phyloP scores from a whole-genome alignment of 1,140 invertebrate species.

The Brachionus calyciflorus region DNA sequence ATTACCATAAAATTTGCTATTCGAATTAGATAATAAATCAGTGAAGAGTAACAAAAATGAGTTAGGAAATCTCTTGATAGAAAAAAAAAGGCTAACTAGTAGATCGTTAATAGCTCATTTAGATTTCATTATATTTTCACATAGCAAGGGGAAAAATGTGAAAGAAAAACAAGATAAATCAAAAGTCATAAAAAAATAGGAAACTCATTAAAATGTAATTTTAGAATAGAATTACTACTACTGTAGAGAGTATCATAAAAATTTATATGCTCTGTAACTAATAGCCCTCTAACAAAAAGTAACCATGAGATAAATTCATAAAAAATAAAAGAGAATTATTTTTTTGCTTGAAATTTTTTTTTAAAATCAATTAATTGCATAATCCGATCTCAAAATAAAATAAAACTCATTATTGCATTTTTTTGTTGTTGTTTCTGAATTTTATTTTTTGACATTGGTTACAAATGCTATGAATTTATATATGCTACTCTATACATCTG shows the following conservation, averaged over 20 bases:
- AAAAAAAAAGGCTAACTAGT: too few relatives aligned
- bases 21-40: too few relatives aligned
- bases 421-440: too few relatives aligned
- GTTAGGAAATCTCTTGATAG: too few relatives aligned
- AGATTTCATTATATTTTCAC: slow-evolving; percentile 12
- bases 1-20: too few relatives aligned
- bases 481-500: neutral
- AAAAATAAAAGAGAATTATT: too few relatives aligned
- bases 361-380: slow-evolving; percentile 31
- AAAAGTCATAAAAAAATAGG: neutral
- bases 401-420: neutral
- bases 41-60: too few relatives aligned
- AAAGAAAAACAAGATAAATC: slow-evolving; percentile 10
- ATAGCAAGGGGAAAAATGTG: neutral
- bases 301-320: slow-evolving; percentile 23
- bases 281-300: neutral
- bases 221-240: neutral
- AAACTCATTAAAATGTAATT: slow-evolving; percentile 35
- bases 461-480: too few relatives aligned
- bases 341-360: too few relatives aligned
- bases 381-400: slow-evolving; percentile 1
- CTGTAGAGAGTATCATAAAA: neutral
- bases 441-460: slow-evolving; percentile 4
- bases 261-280: neutral
- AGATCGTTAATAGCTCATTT: too few relatives aligned